Base-by-base conservation (phyloP, 2,113 vertebrate species). In the Pholis gunnellus region DNA sequence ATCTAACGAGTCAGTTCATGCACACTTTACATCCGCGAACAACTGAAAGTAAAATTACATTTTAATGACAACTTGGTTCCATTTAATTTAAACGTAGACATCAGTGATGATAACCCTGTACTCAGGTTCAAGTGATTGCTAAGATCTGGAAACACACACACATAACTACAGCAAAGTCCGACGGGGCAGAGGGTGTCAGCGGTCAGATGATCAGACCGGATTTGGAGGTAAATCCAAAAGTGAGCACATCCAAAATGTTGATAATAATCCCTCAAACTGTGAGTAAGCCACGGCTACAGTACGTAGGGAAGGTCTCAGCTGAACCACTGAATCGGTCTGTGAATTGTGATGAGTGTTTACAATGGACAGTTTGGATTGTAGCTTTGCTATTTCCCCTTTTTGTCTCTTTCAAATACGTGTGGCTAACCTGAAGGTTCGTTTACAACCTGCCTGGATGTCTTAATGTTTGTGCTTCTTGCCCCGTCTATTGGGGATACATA, bases 1-100 rank as follows among this genome's bases (percentile, higher is more conserved):
- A 54, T 42, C 56, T 38, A 59, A 74, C 25, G 29, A 72, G 72
- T 72, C 20, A 75, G n/a, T 27, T 79, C 25, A 4, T 15, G 11
- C 22, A 72, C 34, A 81, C 22, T 34, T 10, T 59, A 59, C 9
- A 48, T 13, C 3, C 25, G 52, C 6, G 25, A 61, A 18, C 14
- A 20, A 56, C 11, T 27, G 20, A n/a, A 56, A 27, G 56, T 25
- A 6, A 63, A 82, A 27, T 15, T 34, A 15, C 3, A 57, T 34
- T 38, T 67, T 0, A 59, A 29, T 31, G 18, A 27, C 10, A 63
- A 29, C 9, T 38, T 57, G 22, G 29, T 56, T 80, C 25, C 22
- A 44, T 17, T 9, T 46, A 9, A 9, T 40, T 40, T 9, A 40
- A 40, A 2, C 9, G 2, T 2, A 40, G 9, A 9, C 9, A 50